Evolutionary conservation across 2,888 invertebrate genomes (phyloP).

Genomic region (Dorcus parallelipipedus): DNA sequence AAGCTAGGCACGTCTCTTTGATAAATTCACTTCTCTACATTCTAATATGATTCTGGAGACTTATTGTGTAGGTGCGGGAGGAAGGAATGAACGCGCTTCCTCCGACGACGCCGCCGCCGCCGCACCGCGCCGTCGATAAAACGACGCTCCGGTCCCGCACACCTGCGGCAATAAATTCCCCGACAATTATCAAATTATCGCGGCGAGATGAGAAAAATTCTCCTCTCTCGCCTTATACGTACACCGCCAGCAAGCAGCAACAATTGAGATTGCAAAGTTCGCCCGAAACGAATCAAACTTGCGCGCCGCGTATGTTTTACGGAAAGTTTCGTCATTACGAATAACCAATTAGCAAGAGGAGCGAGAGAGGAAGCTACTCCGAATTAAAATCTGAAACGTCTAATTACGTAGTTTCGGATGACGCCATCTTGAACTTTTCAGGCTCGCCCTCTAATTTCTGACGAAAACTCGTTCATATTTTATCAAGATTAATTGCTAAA

Average conservation of each 20-base stretch:
- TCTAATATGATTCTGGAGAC: constrained; percentile 25
- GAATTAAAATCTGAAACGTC: constrained; percentile 44
- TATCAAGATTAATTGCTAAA: constrained; percentile 11
- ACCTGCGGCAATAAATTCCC: no score
- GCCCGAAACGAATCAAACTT: constrained; percentile 21
- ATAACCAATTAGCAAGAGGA: constrained; percentile 26
- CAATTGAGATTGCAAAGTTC: no score
- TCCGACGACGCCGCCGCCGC: no score
- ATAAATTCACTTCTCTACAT: constrained; percentile 32
- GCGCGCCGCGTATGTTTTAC: background rate
- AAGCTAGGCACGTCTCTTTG: constrained; percentile 51
- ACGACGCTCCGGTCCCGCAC: no score
- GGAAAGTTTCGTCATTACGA: constrained; percentile 26
- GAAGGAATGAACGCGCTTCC: no score
- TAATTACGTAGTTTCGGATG: constrained; percentile 41
- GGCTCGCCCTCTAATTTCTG: constrained; percentile 7
- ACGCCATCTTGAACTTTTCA: constrained; percentile 42
- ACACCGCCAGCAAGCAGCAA: no score
- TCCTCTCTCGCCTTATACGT: no score
- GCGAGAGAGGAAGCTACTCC: constrained; percentile 36
- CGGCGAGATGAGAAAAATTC: no score
- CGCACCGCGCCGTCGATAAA: no score
- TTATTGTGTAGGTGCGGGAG: constrained; percentile 1
- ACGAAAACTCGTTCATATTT: constrained; percentile 11
- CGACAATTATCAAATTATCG: no score